phyloP scores from a whole-genome alignment of 2,888 invertebrate genomes.

The Zygothrica quintamaculata region DNA sequence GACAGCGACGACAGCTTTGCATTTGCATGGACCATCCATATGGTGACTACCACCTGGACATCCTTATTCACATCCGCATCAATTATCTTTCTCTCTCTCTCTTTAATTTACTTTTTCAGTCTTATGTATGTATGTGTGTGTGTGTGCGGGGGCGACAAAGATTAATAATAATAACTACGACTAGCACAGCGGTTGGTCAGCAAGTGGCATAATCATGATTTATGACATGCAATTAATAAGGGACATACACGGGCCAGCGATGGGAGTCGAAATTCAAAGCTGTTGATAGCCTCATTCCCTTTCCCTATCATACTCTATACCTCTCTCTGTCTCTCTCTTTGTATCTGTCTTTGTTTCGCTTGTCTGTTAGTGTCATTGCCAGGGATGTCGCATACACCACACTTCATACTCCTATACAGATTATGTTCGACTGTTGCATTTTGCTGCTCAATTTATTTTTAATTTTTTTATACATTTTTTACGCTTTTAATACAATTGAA shows the following conservation, averaged over 20 bases:
- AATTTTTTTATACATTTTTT: no score
- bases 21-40: slow-evolving; percentile 71
- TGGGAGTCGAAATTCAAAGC: slow-evolving; percentile 42
- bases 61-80: slow-evolving; percentile 5
- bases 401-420: no score
- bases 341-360: no score
- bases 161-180: slow-evolving; percentile 79
- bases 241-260: slow-evolving; percentile 50
- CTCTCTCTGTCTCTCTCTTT: no score
- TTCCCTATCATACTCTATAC: neutral
- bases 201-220: slow-evolving; percentile 80
- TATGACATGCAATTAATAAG: slow-evolving; percentile 80
- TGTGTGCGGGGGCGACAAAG: slow-evolving; percentile 68
- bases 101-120: neutral
- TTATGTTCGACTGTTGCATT: no score
- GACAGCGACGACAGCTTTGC: slow-evolving; percentile 52
- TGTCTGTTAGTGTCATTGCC: no score
- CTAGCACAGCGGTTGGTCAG: slow-evolving; percentile 75
- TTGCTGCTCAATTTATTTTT: no score
- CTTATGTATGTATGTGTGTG: slow-evolving; percentile 13
- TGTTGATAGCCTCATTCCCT: slow-evolving; percentile 57
- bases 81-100: slow-evolving; percentile 3
- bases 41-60: slow-evolving; percentile 56
- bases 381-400: no score
- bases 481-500: no score